These are phyloP conservation scores for Limnothrissa miodon DNA, from an alignment of 2,113 vertebrate species.

Conservation along the genomic window DNA sequence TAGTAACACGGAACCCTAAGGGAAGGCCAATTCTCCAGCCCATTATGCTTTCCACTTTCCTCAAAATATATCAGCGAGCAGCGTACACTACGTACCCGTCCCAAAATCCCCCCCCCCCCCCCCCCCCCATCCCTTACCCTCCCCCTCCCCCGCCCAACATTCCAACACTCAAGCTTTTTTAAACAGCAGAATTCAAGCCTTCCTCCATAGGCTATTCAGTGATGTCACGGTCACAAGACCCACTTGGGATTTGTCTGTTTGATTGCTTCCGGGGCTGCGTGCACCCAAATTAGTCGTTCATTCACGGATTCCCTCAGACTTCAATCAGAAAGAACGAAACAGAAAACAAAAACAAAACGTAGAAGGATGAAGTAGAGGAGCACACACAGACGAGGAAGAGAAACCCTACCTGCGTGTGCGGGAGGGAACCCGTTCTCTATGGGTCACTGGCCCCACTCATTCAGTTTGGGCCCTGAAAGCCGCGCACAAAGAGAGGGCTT, in stretches of 20 bases:
- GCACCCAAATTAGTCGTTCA: not conserved
- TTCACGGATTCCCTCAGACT: not conserved
- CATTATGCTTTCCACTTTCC: constrained; percentile 13
- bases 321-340: not conserved
- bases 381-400: not conserved
- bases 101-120: not conserved
- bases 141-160: not conserved
- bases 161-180: not conserved
- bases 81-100: not conserved
- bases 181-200: not conserved
- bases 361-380: not conserved
- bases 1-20: constrained; percentile 52
- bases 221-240: constrained; percentile 16
- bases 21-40: constrained; percentile 32
- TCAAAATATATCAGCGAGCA: not conserved
- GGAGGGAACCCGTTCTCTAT: constrained; percentile 33
- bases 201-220: not conserved
- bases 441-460: constrained; percentile 61
- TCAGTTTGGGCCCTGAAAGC: constrained; percentile 61
- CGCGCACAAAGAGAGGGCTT: constrained; percentile 59
- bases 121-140: not conserved
- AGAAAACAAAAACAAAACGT: constrained; percentile 29
- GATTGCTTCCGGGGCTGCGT: not conserved
- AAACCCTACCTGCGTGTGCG: not conserved
- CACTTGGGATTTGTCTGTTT: not conserved